Evolutionary conservation across 92 coral and sea anemone genomes (phyloP).

Genomic region (Epizoanthus ramosus): DNA sequence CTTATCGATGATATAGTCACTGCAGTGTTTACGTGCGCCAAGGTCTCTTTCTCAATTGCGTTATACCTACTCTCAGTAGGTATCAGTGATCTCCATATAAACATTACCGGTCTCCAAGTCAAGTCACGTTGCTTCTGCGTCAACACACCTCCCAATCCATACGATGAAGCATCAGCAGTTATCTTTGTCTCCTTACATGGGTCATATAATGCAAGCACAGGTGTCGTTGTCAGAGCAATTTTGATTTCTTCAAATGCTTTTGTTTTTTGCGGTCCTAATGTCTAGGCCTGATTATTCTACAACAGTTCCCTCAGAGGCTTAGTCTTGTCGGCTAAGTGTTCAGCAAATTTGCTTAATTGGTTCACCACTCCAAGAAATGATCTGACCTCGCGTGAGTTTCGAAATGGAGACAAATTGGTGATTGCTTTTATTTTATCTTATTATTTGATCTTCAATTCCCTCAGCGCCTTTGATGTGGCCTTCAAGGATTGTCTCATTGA

Average conservation of each 20-base stretch:
- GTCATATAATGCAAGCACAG: conserved; percentile 58
- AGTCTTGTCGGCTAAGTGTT: conserved; percentile 44
- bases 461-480: no score
- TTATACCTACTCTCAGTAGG: conserved; percentile 43
- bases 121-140: conserved; percentile 53
- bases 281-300: conserved; percentile 45
- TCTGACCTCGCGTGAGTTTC: conserved; percentile 42
- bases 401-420: not conserved
- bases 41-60: conserved; percentile 10
- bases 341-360: conserved; percentile 49
- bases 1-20: conserved; percentile 29
- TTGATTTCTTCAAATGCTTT: conserved; percentile 51
- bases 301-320: conserved; percentile 45
- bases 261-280: conserved; percentile 44
- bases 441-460: no score
- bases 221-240: conserved; percentile 31
- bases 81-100: conserved; percentile 45
- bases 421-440: no score
- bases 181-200: conserved; percentile 53
- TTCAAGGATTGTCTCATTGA: no score
- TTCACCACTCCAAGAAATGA: conserved; percentile 59
- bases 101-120: conserved; percentile 49
- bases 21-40: conserved; percentile 31
- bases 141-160: conserved; percentile 53
- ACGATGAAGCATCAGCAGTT: conserved; percentile 60